Conservation (phyloP, 2,797 vertebrate genomes). For the Leontopithecus rosalia region DNA sequence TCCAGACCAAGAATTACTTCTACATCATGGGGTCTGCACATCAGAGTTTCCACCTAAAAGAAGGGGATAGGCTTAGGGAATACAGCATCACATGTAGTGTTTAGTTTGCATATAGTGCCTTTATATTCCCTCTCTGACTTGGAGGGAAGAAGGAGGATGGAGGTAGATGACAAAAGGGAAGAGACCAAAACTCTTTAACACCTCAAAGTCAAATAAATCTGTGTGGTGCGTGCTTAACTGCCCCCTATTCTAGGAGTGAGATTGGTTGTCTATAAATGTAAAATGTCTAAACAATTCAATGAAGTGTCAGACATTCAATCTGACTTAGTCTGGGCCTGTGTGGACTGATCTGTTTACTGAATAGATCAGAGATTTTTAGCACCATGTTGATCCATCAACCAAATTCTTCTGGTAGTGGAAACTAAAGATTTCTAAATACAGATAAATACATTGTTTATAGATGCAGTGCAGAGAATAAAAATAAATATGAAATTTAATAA, state of each 20-base stretch:
- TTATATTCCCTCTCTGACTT: neutral
- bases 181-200: neutral
- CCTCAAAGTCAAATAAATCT: neutral
- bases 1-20: neutral
- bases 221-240: neutral
- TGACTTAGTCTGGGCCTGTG: neutral
- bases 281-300: neutral
- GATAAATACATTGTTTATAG: neutral
- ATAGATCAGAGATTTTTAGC: neutral
- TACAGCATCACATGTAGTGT: rapidly evolving
- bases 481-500: neutral
- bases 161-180: neutral
- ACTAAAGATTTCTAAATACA: neutral
- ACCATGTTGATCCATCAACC: neutral
- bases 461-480: neutral
- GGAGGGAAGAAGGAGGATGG: too few species aligned
- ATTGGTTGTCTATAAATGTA: neutral
- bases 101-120: neutral
- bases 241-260: neutral
- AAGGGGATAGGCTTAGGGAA: neutral
- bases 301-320: neutral
- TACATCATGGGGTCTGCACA: neutral
- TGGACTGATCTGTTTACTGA: neutral
- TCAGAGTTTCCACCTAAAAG: neutral
- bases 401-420: neutral